Conservation (phyloP, 1,140 invertebrate species). For the Diplogasteroides magnus region DNA sequence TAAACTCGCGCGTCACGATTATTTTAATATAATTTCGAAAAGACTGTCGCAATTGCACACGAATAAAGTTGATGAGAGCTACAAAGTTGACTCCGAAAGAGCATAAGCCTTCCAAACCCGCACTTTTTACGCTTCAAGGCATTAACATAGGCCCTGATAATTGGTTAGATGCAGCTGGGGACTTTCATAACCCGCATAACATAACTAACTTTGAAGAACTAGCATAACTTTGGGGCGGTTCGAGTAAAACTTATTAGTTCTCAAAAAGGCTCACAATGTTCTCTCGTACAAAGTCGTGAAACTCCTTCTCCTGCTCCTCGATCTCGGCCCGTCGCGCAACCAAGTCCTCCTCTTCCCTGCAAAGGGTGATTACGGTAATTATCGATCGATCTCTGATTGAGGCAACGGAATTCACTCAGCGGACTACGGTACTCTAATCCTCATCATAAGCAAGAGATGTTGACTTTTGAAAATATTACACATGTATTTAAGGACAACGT, state of each 20-base stretch:
- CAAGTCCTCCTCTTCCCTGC: conserved; percentile 1
- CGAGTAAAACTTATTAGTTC: too few species aligned
- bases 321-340: conserved; percentile 5
- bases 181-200: neutral
- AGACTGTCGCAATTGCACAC: neutral
- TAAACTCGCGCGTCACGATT: neutral
- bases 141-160: too few species aligned
- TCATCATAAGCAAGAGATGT: neutral
- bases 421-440: neutral
- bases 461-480: neutral
- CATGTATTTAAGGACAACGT: neutral
- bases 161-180: neutral
- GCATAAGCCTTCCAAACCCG: too few species aligned
- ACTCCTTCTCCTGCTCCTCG: conserved; percentile 36
- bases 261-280: conserved; percentile 42
- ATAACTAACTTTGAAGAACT: neutral
- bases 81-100: too few species aligned
- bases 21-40: neutral
- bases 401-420: neutral
- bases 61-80: neutral
- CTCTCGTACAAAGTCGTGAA: conserved; percentile 46
- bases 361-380: neutral
- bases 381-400: neutral
- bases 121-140: too few species aligned
- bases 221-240: too few species aligned